Conservation (phyloP, 1,140 invertebrate species). For the Leptonema lineaticorne region DNA sequence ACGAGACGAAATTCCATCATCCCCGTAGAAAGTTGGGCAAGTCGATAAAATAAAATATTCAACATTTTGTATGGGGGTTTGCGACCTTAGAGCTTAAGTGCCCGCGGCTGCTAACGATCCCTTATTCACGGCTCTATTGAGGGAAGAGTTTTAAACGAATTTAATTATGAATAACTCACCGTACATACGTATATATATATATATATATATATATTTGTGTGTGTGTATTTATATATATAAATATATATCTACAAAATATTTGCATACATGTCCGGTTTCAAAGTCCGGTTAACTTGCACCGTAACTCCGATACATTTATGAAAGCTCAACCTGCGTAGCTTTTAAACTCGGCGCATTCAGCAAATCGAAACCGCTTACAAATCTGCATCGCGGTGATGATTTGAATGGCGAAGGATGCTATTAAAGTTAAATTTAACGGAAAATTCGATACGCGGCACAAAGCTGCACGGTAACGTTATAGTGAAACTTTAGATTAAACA, state of each 20-base stretch:
- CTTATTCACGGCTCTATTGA: constrained; percentile 20
- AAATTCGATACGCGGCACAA: too few relatives aligned
- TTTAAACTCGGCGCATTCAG: too few relatives aligned
- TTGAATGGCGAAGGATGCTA: too few relatives aligned
- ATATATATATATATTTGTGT: neutral
- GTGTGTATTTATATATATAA: neutral
- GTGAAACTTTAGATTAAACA: too few relatives aligned
- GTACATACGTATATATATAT: neutral
- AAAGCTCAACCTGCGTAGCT: too few relatives aligned
- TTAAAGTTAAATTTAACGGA: too few relatives aligned
- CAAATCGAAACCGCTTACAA: too few relatives aligned
- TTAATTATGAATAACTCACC: constrained; percentile 21
- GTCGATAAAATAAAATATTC: constrained; percentile 3
- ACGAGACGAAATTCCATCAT: neutral
- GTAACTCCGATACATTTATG: too few relatives aligned
- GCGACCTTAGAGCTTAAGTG: constrained; percentile 5
- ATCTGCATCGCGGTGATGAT: too few relatives aligned
- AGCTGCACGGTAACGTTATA: too few relatives aligned
- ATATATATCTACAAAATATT: constrained; percentile 9
- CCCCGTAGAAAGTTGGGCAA: neutral
- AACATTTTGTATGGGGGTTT: neutral
- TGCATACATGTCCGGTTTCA: neutral
- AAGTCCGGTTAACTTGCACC: too few relatives aligned
- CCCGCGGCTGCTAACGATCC: neutral
- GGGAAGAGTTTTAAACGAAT: constrained; percentile 24